Evolutionary conservation across 2,113 vertebrate species (phyloP).

Genomic region (Centropristis striata): DNA sequence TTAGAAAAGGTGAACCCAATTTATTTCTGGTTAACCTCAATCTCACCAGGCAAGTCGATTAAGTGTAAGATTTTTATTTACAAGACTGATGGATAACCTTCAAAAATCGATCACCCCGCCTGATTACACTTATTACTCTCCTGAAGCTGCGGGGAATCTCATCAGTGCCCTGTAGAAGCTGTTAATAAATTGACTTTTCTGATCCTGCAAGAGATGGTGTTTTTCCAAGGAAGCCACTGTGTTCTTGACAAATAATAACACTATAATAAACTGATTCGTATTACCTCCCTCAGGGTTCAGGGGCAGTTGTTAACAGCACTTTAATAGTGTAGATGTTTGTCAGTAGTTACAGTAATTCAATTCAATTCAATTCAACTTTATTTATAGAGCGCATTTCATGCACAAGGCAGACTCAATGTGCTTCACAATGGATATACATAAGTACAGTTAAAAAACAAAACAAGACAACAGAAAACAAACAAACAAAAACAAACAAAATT

Average conservation of each 20-base stretch:
- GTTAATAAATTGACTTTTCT: conserved; percentile 32
- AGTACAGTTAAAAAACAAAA: too few relatives aligned
- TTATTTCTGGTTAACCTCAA: conserved; percentile 65
- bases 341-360: conserved; percentile 8
- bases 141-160: conserved; percentile 32
- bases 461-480: too few relatives aligned
- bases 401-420: too few relatives aligned
- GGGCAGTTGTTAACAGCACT: background rate
- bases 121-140: conserved; percentile 51
- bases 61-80: conserved; percentile 62
- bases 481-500: too few relatives aligned
- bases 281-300: background rate
- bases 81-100: conserved; percentile 67
- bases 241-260: background rate
- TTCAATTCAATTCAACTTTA: too few relatives aligned
- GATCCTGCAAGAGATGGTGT: conserved; percentile 16
- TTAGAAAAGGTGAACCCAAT: conserved; percentile 57
- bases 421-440: too few relatives aligned
- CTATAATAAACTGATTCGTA: background rate
- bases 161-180: conserved; percentile 32
- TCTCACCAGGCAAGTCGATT: conserved; percentile 49
- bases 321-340: background rate
- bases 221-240: conserved; percentile 2
- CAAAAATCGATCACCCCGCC: conserved; percentile 60
- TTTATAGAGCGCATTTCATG: too few relatives aligned